Evolutionary conservation across 1,140 invertebrate genomes (phyloP).

Genomic region (Ditylenchus dipsaci): DNA sequence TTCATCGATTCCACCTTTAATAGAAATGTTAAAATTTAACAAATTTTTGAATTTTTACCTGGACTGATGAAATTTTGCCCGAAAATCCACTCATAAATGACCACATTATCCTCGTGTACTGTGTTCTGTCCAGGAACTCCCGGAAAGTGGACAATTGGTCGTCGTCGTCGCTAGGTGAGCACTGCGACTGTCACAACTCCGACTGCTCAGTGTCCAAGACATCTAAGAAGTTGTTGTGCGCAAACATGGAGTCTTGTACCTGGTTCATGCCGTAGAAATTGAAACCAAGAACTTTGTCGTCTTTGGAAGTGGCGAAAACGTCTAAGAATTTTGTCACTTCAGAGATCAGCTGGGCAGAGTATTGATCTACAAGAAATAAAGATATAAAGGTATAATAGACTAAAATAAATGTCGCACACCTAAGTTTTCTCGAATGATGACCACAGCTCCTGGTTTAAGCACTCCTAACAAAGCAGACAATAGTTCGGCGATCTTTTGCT

Average conservation of each 20-base stretch:
- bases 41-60: slow-evolving; percentile 51
- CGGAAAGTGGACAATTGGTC: slow-evolving; percentile 58
- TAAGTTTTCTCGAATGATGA: slow-evolving; percentile 38
- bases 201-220: slow-evolving; percentile 47
- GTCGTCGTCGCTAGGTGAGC: slow-evolving; percentile 39
- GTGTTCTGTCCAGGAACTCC: slow-evolving; percentile 66
- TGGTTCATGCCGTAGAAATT: slow-evolving; percentile 51
- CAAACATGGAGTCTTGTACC: slow-evolving; percentile 45
- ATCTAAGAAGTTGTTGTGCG: slow-evolving; percentile 44
- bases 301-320: slow-evolving; percentile 29
- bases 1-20: slow-evolving; percentile 52
- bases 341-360: slow-evolving; percentile 24
- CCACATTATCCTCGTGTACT: slow-evolving; percentile 64
- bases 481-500: slow-evolving; percentile 25
- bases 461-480: slow-evolving; percentile 15
- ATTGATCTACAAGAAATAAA: slow-evolving; percentile 10
- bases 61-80: slow-evolving; percentile 66
- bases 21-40: slow-evolving; percentile 1
- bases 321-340: slow-evolving; percentile 45
- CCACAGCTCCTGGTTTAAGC: slow-evolving; percentile 20
- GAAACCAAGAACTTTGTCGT: slow-evolving; percentile 42
- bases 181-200: slow-evolving; percentile 17
- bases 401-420: slow-evolving; percentile 7
- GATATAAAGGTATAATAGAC: too few species aligned
- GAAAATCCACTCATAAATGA: slow-evolving; percentile 67